Evolutionary conservation across 2,888 invertebrate species (phyloP).

Genomic region (Eledona agricola): DNA sequence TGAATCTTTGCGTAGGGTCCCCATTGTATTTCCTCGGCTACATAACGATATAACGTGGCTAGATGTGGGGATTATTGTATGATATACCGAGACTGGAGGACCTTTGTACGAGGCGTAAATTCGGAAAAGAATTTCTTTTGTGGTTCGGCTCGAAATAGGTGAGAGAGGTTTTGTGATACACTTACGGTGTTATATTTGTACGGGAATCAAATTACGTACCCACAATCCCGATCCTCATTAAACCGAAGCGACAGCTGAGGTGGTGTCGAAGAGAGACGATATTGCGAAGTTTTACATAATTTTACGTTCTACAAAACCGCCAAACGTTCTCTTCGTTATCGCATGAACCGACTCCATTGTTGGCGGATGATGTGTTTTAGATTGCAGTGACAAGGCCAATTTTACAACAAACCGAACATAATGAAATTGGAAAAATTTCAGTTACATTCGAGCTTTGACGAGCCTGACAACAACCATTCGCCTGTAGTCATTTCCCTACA

Average conservation of each 20-base stretch:
- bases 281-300: no score
- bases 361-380: no score
- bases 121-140: constrained; percentile 51
- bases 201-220: constrained; percentile 43
- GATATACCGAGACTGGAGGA: constrained; percentile 47
- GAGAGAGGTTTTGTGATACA: constrained; percentile 55
- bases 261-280: no score
- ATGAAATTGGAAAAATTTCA: constrained; percentile 16
- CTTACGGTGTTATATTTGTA: constrained; percentile 49
- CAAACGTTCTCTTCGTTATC: no score
- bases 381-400: constrained; percentile 1
- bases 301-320: no score
- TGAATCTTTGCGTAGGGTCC: constrained; percentile 42
- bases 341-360: no score
- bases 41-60: constrained; percentile 50
- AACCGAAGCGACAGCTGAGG: constrained; percentile 23
- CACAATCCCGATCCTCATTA: constrained; percentile 21
- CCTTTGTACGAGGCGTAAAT: constrained; percentile 50
- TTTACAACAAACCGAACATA: constrained; percentile 3
- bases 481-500: constrained; percentile 45
- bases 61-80: constrained; percentile 50
- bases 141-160: constrained; percentile 49
- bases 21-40: constrained; percentile 48
- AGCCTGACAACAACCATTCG: constrained; percentile 39
- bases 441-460: constrained; percentile 24